These are phyloP conservation scores for Epinephelus coioides DNA, from an alignment of 2,797 vertebrate genomes.

Conservation along the genomic window DNA sequence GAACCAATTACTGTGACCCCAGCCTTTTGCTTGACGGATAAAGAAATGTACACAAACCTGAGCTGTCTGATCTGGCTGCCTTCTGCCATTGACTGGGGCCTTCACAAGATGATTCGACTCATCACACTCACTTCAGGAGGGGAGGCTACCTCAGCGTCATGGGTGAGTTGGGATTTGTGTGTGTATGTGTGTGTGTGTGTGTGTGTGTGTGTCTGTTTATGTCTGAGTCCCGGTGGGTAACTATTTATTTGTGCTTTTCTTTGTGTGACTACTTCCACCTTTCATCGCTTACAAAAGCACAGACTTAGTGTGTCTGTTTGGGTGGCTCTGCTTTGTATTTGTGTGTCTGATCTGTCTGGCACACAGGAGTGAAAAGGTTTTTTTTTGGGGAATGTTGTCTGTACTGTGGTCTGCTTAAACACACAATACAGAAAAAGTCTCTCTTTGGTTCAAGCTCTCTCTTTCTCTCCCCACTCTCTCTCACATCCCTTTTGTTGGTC, in stretches of 20 bases:
- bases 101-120: conserved; percentile 92
- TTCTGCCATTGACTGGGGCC: conserved; percentile 88
- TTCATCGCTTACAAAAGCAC: conserved; percentile 61
- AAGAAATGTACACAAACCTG: conserved; percentile 92
- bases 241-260: conserved; percentile 61
- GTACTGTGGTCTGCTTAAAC: conserved; percentile 41
- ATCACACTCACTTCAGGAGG: conserved; percentile 89
- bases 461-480: background rate
- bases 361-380: conserved; percentile 46
- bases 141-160: conserved; percentile 92
- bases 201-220: conserved; percentile 16
- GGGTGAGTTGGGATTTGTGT: conserved; percentile 80
- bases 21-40: conserved; percentile 89
- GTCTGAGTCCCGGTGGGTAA: conserved; percentile 32
- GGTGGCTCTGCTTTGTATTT: conserved; percentile 61
- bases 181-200: conserved; percentile 2
- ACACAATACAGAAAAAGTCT: conserved; percentile 41
- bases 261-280: conserved; percentile 51
- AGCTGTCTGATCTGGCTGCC: conserved; percentile 87
- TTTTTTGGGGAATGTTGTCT: conserved; percentile 34
- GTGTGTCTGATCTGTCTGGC: conserved; percentile 62
- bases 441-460: conserved; percentile 40
- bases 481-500: conserved; percentile 54
- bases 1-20: conserved; percentile 1
- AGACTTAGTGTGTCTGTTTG: conserved; percentile 53